Base-by-base conservation (phyloP, 35 echinoderm and acorn worm genomes). In the Anneissia japonica region DNA sequence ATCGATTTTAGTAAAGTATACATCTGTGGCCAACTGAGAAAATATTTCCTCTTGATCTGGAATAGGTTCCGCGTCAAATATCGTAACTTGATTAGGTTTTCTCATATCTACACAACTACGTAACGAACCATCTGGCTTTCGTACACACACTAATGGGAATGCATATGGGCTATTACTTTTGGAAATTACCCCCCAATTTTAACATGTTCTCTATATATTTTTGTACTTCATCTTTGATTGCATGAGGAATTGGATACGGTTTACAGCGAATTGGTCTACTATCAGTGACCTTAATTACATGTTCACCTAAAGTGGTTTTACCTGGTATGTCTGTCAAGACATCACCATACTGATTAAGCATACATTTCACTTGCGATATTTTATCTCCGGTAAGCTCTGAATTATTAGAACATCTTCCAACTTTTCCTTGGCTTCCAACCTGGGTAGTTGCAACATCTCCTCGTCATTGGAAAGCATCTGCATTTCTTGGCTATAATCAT, bases 61-160 rank as follows among this genome's bases (percentile, higher is more conserved):
- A 16, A 96, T 86, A 23, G 86, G 93, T 76, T 96, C 93, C 0
- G 86, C 86, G 74, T 96, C 93, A 34, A 94, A 74, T 14, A 88
- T 36, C 6, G 89, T 88, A 39, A 75, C 35, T 4, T 83, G 79
- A 55, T 91, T 94, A 19, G 87, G n/a, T 26, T 88, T 88, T 32
- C 93, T 39, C 79, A 87, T 84, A 46, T 88, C 84, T 34, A 91
- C 85, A 75, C 78, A 87, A 84, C 81, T 91, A 72, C 89, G 80
- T 14, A 87, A 72, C 29, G 51, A 87, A 79, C 88, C 93, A 46
- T 91, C 93, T 36, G 81, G 79, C 73, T 90, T 94, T 34, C 81
- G 74, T 11, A 95, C 84, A 31, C 85, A 34, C 0, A 95, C 88
- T 32, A 95, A 31, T 0, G 93, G 89, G 26, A 86, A 88, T 19